Conservation (phyloP, 1,140 invertebrate species). For the Cydia amplana region DNA sequence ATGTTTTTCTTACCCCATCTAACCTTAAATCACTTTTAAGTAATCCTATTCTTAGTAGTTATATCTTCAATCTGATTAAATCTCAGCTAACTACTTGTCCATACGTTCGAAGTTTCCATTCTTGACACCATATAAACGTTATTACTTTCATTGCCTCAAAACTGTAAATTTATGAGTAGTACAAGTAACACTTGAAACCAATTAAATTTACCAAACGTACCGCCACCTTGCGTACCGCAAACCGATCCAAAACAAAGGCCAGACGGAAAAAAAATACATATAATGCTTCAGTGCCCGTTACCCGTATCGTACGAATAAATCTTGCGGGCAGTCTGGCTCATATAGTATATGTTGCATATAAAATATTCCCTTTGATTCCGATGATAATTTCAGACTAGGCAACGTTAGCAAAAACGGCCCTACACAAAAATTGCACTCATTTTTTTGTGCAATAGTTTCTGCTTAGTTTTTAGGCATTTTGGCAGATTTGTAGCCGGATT, state of each 20-base stretch:
- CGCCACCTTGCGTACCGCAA: slow-evolving; percentile 38
- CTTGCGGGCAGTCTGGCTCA: slow-evolving; percentile 58
- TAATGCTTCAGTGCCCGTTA: slow-evolving; percentile 64
- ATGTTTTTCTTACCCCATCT: no score
- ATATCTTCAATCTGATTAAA: no score
- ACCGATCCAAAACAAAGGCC: slow-evolving; percentile 57
- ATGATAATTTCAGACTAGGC: slow-evolving; percentile 71
- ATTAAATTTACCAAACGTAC: neutral
- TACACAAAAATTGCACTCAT: neutral
- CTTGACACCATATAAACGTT: neutral
- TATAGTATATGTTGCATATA: slow-evolving; percentile 70
- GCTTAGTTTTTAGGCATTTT: slow-evolving; percentile 39
- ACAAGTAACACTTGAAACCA: neutral
- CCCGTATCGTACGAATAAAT: slow-evolving; percentile 61
- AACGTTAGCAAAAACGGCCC: slow-evolving; percentile 55
- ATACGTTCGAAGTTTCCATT: no score
- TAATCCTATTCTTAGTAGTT: no score
- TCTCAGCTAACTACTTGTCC: no score
- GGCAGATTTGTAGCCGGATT: neutral
- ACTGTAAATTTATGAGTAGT: neutral
- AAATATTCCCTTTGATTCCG: slow-evolving; percentile 77
- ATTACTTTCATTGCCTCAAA: neutral
- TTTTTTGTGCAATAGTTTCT: neutral
- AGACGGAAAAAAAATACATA: slow-evolving; percentile 69
- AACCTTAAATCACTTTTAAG: no score